These are phyloP conservation scores for Ahaetulla prasina DNA, from an alignment of 2,113 vertebrate species.

Conservation along the genomic window DNA sequence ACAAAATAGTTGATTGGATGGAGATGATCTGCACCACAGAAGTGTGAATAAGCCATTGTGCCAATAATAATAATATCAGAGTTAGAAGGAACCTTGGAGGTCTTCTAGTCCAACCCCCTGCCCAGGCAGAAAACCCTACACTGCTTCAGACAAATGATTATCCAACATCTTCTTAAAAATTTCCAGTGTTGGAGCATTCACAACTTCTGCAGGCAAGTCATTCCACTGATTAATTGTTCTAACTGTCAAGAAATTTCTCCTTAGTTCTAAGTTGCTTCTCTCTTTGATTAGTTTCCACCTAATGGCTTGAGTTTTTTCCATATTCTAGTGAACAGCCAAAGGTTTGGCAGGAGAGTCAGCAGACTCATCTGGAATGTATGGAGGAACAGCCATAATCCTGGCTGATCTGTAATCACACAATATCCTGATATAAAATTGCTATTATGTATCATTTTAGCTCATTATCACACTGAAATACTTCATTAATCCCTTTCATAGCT, in stretches of 20 bases:
- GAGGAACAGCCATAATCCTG: background rate
- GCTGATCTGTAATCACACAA: conserved; percentile 39
- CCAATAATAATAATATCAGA: too few relatives aligned
- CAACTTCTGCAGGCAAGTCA: too few relatives aligned
- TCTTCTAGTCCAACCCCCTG: too few relatives aligned
- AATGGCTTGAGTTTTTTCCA: background rate
- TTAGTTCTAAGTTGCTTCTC: too few relatives aligned
- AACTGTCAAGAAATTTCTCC: too few relatives aligned
- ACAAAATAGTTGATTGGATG: background rate
- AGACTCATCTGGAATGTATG: background rate
- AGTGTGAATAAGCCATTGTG: background rate
- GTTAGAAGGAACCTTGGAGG: too few relatives aligned
- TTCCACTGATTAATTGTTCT: too few relatives aligned
- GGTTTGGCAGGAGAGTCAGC: background rate
- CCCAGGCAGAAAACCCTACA: too few relatives aligned
- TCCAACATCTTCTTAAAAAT: too few relatives aligned
- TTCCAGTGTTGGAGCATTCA: too few relatives aligned
- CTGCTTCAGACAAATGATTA: too few relatives aligned
- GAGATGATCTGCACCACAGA: background rate
- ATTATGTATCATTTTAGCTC: conserved; percentile 48
- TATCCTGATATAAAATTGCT: conserved; percentile 16
- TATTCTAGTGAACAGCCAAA: background rate
- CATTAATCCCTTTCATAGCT: conserved; percentile 55
- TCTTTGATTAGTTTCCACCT: too few relatives aligned
- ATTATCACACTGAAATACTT: conserved; percentile 38